These are phyloP conservation scores for Myripristis murdjan DNA, from an alignment of 2,797 vertebrate species.

Conservation along the genomic window DNA sequence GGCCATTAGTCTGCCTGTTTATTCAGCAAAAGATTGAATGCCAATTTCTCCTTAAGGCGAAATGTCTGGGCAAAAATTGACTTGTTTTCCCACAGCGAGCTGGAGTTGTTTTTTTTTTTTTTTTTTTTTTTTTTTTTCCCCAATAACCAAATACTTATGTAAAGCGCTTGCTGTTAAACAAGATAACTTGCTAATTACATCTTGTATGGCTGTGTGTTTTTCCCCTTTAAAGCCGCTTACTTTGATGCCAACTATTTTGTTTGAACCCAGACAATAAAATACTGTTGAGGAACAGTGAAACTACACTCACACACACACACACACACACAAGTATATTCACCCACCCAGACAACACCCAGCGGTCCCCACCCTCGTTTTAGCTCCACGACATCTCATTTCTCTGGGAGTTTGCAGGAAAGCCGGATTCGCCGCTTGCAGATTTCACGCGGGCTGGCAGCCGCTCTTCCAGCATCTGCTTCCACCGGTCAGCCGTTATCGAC, in stretches of 20 bases:
- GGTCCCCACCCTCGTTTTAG: constrained; percentile 1
- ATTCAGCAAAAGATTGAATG: too few relatives aligned
- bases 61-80: too few relatives aligned
- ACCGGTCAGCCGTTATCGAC: constrained; percentile 25
- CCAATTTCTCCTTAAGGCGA: too few relatives aligned
- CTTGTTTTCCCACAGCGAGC: too few relatives aligned
- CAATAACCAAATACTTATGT: constrained; percentile 37
- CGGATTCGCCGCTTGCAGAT: constrained; percentile 51
- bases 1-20: too few relatives aligned
- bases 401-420: constrained; percentile 71
- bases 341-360: constrained; percentile 1
- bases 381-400: constrained; percentile 58
- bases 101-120: too few relatives aligned
- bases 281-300: background rate
- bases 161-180: constrained; percentile 37
- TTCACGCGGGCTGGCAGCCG: constrained; percentile 55
- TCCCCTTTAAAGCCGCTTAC: constrained; percentile 35
- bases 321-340: background rate
- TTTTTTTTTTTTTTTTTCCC: too few relatives aligned
- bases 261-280: constrained; percentile 31
- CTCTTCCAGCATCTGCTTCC: constrained; percentile 44
- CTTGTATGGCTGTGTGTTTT: constrained; percentile 65
- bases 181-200: constrained; percentile 59
- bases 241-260: constrained; percentile 37
- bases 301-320: background rate